Evolutionary conservation across 2,797 vertebrate genomes (phyloP), one percentile per base, ranked within the genome.

Genomic region (Eospalax fontanierii): DNA sequence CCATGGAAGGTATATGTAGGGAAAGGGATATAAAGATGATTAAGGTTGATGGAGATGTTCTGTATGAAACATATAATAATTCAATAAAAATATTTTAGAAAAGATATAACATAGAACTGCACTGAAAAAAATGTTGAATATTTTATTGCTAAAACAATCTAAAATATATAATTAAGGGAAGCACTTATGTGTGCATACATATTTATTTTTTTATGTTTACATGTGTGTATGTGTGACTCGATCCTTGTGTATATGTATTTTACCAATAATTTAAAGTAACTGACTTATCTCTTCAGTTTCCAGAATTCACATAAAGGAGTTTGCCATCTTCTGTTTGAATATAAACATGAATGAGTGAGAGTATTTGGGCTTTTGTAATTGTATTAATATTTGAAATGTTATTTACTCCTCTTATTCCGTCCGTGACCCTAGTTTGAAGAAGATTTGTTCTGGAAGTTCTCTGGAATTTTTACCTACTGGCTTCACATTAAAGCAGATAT

Each of bases 401-500:
- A 33, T 6, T 86, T 82, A 0, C 0, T 46, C 12, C 43, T 54
- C 21, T 86, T 86, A 71, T 33, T 91, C 30, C 70, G 6, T 85
- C 75, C 11, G 24, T 74, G 10, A 0, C 10, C 11, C 73, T 86
- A 79, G 28, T 74, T 87, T 76, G 21, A 79, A 74, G 18, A 87
- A 65, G 71, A 16, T 35, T 78, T 54, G 8, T 9, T 57, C 50
- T 73, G 46, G 14, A 57, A 54, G 50, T 76, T 8, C 30, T 74
- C 22, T 15, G 19, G 1, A 1, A n/a, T 73, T 73, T 89, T 74
- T 50, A 19, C 73, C 7, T 65, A 24, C 19, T 79, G 50, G 26
- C 9, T 83, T 91, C 57, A 59, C 26, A 65, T 93, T 87, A 50
- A 86, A 93, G 80, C 9, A 74, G 15, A 87, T 78, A 33, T 22